phyloP scores from a whole-genome alignment of 2,113 vertebrate genomes.

The Ovis canadensis region DNA sequence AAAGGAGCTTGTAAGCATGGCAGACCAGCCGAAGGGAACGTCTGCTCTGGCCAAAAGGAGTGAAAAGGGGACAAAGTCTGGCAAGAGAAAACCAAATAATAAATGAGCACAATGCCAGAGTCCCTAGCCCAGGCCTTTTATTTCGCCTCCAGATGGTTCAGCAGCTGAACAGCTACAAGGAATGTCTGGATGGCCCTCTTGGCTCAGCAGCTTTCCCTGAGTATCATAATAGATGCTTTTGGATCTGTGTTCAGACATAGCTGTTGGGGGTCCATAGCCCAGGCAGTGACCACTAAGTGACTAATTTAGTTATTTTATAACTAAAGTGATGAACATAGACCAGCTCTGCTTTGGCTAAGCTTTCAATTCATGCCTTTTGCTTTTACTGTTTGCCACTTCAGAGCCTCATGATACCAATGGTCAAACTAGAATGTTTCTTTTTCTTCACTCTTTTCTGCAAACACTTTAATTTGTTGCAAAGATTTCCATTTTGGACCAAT shows the following conservation, averaged over 20 bases:
- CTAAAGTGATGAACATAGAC: not conserved
- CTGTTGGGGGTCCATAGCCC: constrained; percentile 25
- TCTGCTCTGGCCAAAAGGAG: constrained; percentile 18
- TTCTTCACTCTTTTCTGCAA: constrained; percentile 6
- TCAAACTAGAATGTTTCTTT: constrained; percentile 34
- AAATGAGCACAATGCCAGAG: constrained; percentile 73
- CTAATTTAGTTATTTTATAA: constrained; percentile 34
- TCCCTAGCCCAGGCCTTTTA: constrained; percentile 72
- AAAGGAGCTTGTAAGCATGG: constrained; percentile 19
- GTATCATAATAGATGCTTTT: constrained; percentile 60
- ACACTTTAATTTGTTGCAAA: constrained; percentile 5
- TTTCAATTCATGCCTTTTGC: not conserved
- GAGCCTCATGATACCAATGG: not conserved
- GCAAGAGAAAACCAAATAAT: constrained; percentile 42
- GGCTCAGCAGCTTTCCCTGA: not conserved
- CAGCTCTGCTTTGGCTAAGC: not conserved
- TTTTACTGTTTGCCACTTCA: not conserved
- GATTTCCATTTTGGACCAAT: constrained; percentile 23
- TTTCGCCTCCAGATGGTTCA: constrained; percentile 80
- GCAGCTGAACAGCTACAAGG: constrained; percentile 77
- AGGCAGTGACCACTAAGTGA: constrained; percentile 4
- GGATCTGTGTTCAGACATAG: constrained; percentile 45
- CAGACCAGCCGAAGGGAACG: not conserved
- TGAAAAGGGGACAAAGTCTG: constrained; percentile 44
- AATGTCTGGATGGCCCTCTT: constrained; percentile 29